A percentile compares a stretch with the other conserved stretches of the same genome.
Conservation (phyloP, 37 sponge, comb jelly and placozoan genomes). For the Ephydatia muelleri region DNA sequence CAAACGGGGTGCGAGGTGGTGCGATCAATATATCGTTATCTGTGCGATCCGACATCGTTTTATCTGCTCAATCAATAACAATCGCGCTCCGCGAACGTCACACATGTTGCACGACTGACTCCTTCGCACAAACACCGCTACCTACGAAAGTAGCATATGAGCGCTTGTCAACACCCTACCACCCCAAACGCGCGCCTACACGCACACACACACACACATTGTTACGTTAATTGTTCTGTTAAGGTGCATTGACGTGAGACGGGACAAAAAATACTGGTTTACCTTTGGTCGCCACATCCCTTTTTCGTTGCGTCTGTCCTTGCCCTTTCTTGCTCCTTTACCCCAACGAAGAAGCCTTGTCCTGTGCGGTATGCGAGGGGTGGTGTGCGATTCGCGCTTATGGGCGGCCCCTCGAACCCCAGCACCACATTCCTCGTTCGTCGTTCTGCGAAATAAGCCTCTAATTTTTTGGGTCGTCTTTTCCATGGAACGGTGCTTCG, state of each 20-base stretch:
- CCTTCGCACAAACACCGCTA: neutral
- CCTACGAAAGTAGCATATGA: neutral
- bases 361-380: neutral
- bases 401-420: neutral
- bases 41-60: neutral
- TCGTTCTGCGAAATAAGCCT: neutral
- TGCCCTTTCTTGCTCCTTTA: neutral
- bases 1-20: neutral
- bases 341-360: neutral
- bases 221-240: neutral
- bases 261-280: neutral
- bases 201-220: neutral
- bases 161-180: neutral
- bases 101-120: no score
- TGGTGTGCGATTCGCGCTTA: neutral
- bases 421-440: neutral
- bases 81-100: neutral
- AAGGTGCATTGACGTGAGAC: no score
- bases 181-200: neutral
- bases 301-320: neutral
- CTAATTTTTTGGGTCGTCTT: neutral
- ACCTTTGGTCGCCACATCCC: neutral
- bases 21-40: no score
- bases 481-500: neutral
- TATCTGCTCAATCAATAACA: neutral